phyloP scores from a whole-genome alignment of 2,113 vertebrate genomes.

The Ginglymostoma cirratum region DNA sequence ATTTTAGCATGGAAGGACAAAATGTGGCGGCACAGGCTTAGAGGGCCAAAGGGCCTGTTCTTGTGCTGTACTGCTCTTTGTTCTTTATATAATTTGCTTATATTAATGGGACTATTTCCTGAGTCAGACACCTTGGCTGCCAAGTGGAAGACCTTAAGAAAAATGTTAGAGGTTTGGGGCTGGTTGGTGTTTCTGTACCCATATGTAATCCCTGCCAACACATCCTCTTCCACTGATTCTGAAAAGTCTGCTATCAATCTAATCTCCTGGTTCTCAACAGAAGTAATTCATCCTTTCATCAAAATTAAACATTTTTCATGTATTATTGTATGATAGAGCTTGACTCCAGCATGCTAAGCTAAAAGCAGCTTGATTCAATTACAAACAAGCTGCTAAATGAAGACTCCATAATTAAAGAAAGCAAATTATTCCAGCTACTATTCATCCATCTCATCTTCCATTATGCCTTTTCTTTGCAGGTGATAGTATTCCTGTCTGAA shows the following conservation, averaged over 20 bases:
- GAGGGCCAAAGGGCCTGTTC: too few species aligned
- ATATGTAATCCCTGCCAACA: too few species aligned
- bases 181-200: too few species aligned
- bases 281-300: neutral
- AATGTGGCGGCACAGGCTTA: too few species aligned
- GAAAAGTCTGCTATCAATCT: neutral
- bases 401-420: slow-evolving; percentile 54
- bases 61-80: too few species aligned
- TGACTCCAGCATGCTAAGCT: neutral
- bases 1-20: too few species aligned
- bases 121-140: neutral
- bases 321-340: neutral
- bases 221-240: neutral
- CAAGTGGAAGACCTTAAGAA: neutral
- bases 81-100: neutral
- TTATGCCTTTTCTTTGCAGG: slow-evolving; percentile 45
- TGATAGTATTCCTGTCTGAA: slow-evolving; percentile 48
- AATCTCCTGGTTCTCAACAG: neutral
- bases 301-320: neutral
- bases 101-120: too few species aligned
- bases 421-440: slow-evolving; percentile 50
- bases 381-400: slow-evolving; percentile 49
- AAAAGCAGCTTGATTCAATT: slow-evolving; percentile 47
- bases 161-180: neutral
- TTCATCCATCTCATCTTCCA: slow-evolving; percentile 54